phyloP scores from a whole-genome alignment of 2,113 vertebrate genomes.

The Festucalex cinctus region DNA sequence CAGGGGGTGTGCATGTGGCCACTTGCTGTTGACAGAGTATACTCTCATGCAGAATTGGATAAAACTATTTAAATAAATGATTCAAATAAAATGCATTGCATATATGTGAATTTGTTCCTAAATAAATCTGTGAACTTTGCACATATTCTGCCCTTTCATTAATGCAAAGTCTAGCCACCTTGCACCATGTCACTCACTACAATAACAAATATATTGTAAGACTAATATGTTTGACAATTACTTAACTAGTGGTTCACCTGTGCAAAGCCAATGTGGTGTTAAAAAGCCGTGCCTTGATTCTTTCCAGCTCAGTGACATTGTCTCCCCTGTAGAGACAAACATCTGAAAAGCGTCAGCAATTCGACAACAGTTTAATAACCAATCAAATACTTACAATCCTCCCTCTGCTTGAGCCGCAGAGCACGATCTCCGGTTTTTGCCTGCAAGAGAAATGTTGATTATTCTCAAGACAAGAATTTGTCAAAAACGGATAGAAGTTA shows the following conservation, averaged over 20 bases:
- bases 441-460: slow-evolving; percentile 35
- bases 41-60: too few relatives aligned
- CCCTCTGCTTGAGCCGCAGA: slow-evolving; percentile 55
- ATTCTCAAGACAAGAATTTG: neutral
- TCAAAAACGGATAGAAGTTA: neutral
- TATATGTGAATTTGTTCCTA: too few relatives aligned
- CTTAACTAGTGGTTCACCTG: slow-evolving; percentile 21
- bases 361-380: neutral
- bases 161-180: neutral
- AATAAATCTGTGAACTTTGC: too few relatives aligned
- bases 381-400: slow-evolving; percentile 61
- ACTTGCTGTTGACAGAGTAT: too few relatives aligned
- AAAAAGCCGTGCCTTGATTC: slow-evolving; percentile 57
- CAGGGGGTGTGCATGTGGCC: too few relatives aligned
- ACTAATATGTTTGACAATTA: neutral
- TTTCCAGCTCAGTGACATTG: slow-evolving; percentile 63
- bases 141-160: neutral
- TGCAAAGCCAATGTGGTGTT: slow-evolving; percentile 70
- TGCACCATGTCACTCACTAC: neutral
- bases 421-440: slow-evolving; percentile 49
- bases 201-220: neutral
- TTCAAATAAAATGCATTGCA: too few relatives aligned
- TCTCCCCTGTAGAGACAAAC: slow-evolving; percentile 51
- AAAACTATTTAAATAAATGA: too few relatives aligned
- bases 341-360: neutral